Conservation (phyloP, 2,797 vertebrate species). For the Thripadectes ignobilis region DNA sequence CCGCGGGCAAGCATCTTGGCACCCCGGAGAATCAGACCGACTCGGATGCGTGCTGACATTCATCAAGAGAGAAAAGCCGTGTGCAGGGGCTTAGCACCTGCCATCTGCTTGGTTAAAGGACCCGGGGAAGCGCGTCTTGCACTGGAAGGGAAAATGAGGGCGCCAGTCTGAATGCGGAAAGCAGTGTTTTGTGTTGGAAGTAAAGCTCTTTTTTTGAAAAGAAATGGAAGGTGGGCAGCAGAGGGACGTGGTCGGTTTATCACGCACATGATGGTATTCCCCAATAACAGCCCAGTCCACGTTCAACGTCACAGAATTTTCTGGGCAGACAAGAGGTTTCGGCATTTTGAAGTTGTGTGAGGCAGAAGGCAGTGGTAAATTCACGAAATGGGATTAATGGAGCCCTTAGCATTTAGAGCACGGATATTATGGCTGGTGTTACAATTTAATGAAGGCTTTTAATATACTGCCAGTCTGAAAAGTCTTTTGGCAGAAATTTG, state of each 20-base stretch:
- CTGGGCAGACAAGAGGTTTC: not conserved
- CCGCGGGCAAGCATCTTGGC: not conserved
- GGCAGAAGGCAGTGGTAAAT: not conserved
- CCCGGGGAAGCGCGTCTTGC: not conserved
- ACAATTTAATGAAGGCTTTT: not conserved
- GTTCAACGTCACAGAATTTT: not conserved
- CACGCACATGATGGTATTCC: not conserved
- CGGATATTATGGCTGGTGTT: not conserved
- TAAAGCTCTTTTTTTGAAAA: not conserved
- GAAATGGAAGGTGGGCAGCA: not conserved
- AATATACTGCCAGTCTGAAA: not conserved
- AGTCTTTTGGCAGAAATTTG: not conserved
- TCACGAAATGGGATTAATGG: not conserved
- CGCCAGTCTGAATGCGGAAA: not conserved
- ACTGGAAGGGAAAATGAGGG: not conserved
- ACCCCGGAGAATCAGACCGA: not conserved
- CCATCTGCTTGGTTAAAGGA: not conserved
- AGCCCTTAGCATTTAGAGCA: not conserved
- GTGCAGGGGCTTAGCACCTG: not conserved
- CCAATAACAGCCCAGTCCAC: not conserved
- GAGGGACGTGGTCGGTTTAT: fast-evolving
- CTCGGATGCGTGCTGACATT: not conserved
- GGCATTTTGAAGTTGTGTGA: not conserved
- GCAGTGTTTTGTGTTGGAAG: not conserved
- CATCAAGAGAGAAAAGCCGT: not conserved